phyloP scores from a whole-genome alignment of 2,797 vertebrate species.

The Tragopan temminckii region DNA sequence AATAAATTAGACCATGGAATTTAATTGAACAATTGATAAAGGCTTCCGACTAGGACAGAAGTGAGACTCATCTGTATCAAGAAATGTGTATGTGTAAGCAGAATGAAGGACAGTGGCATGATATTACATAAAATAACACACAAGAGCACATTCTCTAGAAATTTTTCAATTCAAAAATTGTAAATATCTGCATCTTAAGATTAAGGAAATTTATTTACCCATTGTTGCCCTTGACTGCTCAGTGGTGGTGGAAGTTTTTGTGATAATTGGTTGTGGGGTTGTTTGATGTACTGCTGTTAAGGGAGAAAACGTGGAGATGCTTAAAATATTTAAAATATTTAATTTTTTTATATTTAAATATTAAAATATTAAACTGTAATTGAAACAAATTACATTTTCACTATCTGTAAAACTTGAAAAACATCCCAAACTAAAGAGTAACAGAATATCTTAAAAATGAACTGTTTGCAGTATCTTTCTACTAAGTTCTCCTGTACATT shows the following conservation, averaged over 20 bases:
- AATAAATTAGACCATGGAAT: not conserved
- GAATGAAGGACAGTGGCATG: not conserved
- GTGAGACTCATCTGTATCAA: not conserved
- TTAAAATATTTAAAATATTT: conserved; percentile 37
- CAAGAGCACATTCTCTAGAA: not conserved
- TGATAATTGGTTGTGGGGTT: conserved; percentile 55
- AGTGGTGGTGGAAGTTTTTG: conserved; percentile 60
- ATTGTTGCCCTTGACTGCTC: conserved; percentile 56
- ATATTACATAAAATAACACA: not conserved
- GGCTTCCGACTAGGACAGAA: not conserved
- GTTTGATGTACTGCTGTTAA: conserved; percentile 61
- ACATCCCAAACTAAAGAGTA: not conserved
- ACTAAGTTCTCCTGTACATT: not conserved
- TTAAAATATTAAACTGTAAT: conserved; percentile 42
- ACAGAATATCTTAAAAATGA: not conserved
- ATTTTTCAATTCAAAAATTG: not conserved
- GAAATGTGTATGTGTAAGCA: not conserved
- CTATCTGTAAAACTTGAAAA: not conserved
- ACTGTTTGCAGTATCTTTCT: not conserved
- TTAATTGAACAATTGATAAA: not conserved
- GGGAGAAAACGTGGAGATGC: conserved; percentile 61
- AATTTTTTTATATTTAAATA: no score
- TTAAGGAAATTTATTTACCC: conserved; percentile 73
- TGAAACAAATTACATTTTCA: not conserved
- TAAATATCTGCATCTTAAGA: not conserved